A percentile compares a stretch with the other conserved stretches of the same genome.
Evolutionary conservation across 2,888 invertebrate species (phyloP).

Genomic region (Phengaris arion): DNA sequence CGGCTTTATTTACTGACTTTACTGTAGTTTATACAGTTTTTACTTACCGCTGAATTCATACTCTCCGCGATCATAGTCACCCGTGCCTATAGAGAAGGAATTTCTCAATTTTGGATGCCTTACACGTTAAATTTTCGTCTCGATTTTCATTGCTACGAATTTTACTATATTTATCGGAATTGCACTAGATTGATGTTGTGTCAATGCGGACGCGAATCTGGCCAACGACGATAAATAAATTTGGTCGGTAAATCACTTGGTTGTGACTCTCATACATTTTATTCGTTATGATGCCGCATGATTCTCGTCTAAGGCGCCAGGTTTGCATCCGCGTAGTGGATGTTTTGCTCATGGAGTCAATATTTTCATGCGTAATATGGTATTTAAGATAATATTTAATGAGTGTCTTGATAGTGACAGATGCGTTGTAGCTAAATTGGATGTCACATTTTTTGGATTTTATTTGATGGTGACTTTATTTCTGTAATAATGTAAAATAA

Average conservation of each 20-base stretch:
- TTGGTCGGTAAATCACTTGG: no score
- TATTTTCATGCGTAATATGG: slow-evolving; percentile 31
- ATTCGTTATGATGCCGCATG: no score
- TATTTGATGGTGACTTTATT: not conserved
- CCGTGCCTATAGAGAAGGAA: slow-evolving; percentile 53
- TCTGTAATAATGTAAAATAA: no score
- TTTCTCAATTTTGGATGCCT: slow-evolving; percentile 26
- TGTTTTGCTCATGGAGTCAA: slow-evolving; percentile 41
- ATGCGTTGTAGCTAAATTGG: slow-evolving; percentile 54
- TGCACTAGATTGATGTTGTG: slow-evolving; percentile 56
- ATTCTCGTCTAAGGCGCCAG: not conserved
- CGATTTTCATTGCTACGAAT: slow-evolving; percentile 22
- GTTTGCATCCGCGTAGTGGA: slow-evolving; percentile 46
- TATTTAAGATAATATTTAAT: slow-evolving; percentile 51
- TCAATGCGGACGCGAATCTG: slow-evolving; percentile 42
- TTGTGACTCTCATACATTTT: no score
- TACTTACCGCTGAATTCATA: not conserved
- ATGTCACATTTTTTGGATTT: not conserved
- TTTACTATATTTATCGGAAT: slow-evolving; percentile 45
- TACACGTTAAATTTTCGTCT: slow-evolving; percentile 16
- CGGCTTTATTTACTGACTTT: not conserved
- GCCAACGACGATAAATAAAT: not conserved
- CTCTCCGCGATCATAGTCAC: slow-evolving; percentile 42
- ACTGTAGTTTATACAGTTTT: not conserved
- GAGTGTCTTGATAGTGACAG: slow-evolving; percentile 55